Conservation (phyloP, 2,888 invertebrate species). For the Physocephala rufipes region DNA sequence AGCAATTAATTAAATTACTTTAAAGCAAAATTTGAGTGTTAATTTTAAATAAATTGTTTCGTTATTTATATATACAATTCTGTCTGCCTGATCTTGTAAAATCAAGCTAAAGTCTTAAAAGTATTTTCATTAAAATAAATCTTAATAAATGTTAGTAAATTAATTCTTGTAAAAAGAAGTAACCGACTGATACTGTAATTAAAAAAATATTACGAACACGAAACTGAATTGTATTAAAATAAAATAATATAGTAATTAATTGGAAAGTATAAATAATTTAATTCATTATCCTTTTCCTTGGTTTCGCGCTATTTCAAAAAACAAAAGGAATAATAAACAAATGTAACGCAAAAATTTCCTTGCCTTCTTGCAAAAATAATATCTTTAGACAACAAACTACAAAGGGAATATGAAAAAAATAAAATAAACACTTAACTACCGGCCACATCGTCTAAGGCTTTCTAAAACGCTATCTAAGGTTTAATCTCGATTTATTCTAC, state of each 20-base stretch:
- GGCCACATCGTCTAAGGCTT: not conserved
- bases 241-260: too few relatives aligned
- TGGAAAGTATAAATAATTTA: too few relatives aligned
- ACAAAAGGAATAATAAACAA: slow-evolving; percentile 22
- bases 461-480: too few relatives aligned
- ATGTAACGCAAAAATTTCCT: too few relatives aligned
- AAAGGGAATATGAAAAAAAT: not conserved
- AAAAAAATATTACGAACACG: slow-evolving; percentile 47
- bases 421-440: not conserved
- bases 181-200: slow-evolving; percentile 61
- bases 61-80: too few relatives aligned
- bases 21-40: slow-evolving; percentile 23
- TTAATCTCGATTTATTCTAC: not conserved
- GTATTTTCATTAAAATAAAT: slow-evolving; percentile 10
- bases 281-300: too few relatives aligned
- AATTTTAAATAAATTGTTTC: too few relatives aligned
- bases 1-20: slow-evolving; percentile 40
- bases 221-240: slow-evolving; percentile 40
- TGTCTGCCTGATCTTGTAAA: not conserved
- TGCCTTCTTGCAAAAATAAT: not conserved
- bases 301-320: too few relatives aligned
- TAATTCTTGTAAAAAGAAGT: slow-evolving; percentile 21
- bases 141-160: too few relatives aligned
- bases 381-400: not conserved
- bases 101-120: slow-evolving; percentile 16